Evolutionary conservation across 2,113 vertebrate species (phyloP).

Genomic region (Catagonus wagneri): DNA sequence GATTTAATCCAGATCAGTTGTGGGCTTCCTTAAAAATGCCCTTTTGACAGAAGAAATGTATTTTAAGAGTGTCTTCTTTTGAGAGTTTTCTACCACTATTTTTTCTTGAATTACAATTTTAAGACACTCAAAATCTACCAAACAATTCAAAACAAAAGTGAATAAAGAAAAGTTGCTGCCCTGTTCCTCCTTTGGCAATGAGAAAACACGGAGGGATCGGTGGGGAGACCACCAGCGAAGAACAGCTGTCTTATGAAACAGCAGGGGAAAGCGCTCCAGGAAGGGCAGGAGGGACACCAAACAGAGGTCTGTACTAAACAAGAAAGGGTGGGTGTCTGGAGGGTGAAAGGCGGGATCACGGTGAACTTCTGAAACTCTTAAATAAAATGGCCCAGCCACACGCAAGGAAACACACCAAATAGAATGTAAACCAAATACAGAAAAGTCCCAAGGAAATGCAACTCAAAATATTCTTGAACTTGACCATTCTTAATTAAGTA

Average conservation of each 20-base stretch:
- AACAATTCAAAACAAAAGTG: neutral
- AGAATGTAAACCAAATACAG: neutral
- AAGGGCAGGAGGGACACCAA: constrained; percentile 29
- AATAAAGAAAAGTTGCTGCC: neutral
- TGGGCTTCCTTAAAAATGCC: neutral
- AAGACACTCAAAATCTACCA: neutral
- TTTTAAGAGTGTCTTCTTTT: neutral
- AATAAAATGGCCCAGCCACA: neutral
- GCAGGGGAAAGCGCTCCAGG: constrained; percentile 67
- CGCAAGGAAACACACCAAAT: neutral
- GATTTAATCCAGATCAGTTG: constrained; percentile 10
- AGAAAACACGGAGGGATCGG: constrained; percentile 26
- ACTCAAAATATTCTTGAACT: neutral
- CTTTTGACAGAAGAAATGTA: neutral
- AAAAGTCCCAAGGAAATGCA: neutral
- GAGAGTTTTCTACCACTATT: neutral
- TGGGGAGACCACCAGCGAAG: constrained; percentile 78
- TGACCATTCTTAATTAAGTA: neutral
- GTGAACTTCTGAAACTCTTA: constrained; percentile 26
- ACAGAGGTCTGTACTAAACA: constrained; percentile 39
- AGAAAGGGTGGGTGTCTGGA: constrained; percentile 54
- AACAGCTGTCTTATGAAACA: constrained; percentile 76
- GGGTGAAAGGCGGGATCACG: constrained; percentile 30
- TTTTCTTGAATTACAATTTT: neutral
- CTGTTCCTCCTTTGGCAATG: constrained; percentile 44